These are phyloP conservation scores for Phenganax marumi DNA, from an alignment of 92 coral and sea anemone species.

Conservation along the genomic window DNA sequence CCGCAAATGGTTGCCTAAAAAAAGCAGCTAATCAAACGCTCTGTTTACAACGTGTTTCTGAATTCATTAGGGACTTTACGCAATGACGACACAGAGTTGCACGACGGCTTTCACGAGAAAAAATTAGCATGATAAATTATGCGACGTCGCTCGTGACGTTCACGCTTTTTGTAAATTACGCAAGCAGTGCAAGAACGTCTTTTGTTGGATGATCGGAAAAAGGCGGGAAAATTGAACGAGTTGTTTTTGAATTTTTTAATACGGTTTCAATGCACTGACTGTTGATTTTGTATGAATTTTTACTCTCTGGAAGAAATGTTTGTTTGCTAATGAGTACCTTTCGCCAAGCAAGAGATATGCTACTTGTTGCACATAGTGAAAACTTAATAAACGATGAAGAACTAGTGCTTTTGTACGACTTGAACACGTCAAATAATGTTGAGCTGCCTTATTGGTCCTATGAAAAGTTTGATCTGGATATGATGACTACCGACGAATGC, in stretches of 20 bases:
- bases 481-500: slow-evolving; percentile 56
- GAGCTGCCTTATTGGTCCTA: slow-evolving; percentile 63
- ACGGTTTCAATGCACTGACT: background rate
- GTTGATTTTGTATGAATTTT: background rate
- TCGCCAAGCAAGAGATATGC: background rate
- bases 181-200: background rate
- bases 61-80: slow-evolving; percentile 2
- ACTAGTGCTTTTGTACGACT: slow-evolving; percentile 48
- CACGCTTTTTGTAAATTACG: background rate
- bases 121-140: too few relatives aligned
- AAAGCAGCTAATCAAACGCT: too few relatives aligned
- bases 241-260: too few relatives aligned
- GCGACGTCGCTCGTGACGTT: background rate
- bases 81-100: background rate
- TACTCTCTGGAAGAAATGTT: background rate
- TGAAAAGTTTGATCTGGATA: slow-evolving; percentile 61
- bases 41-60: too few relatives aligned
- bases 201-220: too few relatives aligned
- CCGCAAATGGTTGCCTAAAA: too few relatives aligned
- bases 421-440: slow-evolving; percentile 47
- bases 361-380: slow-evolving; percentile 34
- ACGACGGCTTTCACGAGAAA: background rate
- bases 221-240: background rate
- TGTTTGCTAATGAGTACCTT: background rate
- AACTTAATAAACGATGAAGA: slow-evolving; percentile 44